These are phyloP conservation scores for Drosophila bipectinata DNA, from an alignment of 1,140 invertebrate genomes.

Conservation along the genomic window DNA sequence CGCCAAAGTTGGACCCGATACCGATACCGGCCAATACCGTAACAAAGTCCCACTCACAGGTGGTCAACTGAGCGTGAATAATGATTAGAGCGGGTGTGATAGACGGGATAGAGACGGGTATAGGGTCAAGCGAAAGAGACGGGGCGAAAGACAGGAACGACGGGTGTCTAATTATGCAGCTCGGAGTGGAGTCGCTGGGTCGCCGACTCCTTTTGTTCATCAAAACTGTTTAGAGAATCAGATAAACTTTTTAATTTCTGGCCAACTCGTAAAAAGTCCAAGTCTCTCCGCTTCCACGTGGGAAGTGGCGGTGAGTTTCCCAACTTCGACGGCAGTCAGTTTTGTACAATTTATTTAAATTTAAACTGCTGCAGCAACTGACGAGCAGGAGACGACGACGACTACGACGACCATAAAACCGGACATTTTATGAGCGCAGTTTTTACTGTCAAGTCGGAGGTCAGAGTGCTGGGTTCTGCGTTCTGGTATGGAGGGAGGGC, in stretches of 20 bases:
- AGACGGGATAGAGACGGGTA: neutral
- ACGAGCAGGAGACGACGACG: slow-evolving; percentile 20
- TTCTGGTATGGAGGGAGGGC: neutral
- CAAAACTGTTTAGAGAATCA: slow-evolving; percentile 78
- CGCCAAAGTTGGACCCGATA: slow-evolving; percentile 24
- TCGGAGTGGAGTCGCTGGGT: slow-evolving; percentile 21
- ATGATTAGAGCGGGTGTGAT: slow-evolving; percentile 40
- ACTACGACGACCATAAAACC: slow-evolving; percentile 57
- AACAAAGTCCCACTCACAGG: slow-evolving; percentile 68
- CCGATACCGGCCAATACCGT: slow-evolving; percentile 41
- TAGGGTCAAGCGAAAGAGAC: slow-evolving; percentile 22
- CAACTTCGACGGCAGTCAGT: slow-evolving; percentile 38
- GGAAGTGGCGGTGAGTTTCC: slow-evolving; percentile 46
- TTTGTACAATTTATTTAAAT: slow-evolving; percentile 82
- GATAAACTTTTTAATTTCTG: slow-evolving; percentile 79
- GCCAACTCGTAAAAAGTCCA: slow-evolving; percentile 57
- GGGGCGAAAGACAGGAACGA: slow-evolving; percentile 16
- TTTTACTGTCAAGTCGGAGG: slow-evolving; percentile 54
- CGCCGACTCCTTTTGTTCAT: slow-evolving; percentile 72
- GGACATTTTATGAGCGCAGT: slow-evolving; percentile 67
- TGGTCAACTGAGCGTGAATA: slow-evolving; percentile 81
- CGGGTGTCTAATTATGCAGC: slow-evolving; percentile 79
- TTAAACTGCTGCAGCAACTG: slow-evolving; percentile 68
- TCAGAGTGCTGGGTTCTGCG: slow-evolving; percentile 15
- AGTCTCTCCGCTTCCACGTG: slow-evolving; percentile 49